phyloP scores from a whole-genome alignment of 2,797 vertebrate species.

The Amniataba percoides region DNA sequence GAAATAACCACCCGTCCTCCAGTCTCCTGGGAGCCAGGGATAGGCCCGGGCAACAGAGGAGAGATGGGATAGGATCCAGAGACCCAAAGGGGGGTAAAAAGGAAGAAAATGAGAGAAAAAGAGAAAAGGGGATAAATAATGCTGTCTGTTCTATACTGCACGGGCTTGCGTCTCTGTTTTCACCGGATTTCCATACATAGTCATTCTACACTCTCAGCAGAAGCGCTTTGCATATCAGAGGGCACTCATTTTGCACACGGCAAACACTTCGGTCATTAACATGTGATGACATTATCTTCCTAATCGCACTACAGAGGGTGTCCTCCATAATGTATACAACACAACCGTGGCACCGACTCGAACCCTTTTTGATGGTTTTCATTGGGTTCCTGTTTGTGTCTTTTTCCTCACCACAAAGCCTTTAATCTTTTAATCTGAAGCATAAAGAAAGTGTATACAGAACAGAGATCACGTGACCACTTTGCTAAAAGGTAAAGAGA shows the following conservation, averaged over 20 bases:
- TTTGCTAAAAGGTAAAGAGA: slow-evolving; percentile 77
- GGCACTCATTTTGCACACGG: slow-evolving; percentile 66
- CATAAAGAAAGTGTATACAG: slow-evolving; percentile 70
- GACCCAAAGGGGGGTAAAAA: slow-evolving; percentile 76
- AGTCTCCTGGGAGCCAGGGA: slow-evolving; percentile 72
- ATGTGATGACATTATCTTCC: slow-evolving; percentile 82
- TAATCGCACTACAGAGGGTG: slow-evolving; percentile 80
- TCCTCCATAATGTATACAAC: slow-evolving; percentile 77
- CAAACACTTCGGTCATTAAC: slow-evolving; percentile 83
- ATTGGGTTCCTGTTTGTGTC: slow-evolving; percentile 61
- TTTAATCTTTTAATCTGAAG: slow-evolving; percentile 87
- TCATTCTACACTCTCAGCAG: slow-evolving; percentile 48
- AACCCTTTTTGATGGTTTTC: slow-evolving; percentile 71
- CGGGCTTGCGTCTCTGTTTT: slow-evolving; percentile 70
- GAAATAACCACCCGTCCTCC: slow-evolving; percentile 80
- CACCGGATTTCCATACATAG: slow-evolving; percentile 65
- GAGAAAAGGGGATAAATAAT: slow-evolving; percentile 82
- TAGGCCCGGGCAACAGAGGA: slow-evolving; percentile 77
- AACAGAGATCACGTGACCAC: slow-evolving; percentile 72
- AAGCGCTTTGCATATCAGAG: slow-evolving; percentile 84
- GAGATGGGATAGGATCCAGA: slow-evolving; percentile 77
- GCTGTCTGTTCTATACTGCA: slow-evolving; percentile 74
- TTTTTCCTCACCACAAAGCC: slow-evolving; percentile 75
- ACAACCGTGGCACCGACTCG: slow-evolving; percentile 57
- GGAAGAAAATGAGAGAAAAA: slow-evolving; percentile 69